Evolutionary conservation across 2,888 invertebrate species (phyloP).

Genomic region (Dynastes grantii): DNA sequence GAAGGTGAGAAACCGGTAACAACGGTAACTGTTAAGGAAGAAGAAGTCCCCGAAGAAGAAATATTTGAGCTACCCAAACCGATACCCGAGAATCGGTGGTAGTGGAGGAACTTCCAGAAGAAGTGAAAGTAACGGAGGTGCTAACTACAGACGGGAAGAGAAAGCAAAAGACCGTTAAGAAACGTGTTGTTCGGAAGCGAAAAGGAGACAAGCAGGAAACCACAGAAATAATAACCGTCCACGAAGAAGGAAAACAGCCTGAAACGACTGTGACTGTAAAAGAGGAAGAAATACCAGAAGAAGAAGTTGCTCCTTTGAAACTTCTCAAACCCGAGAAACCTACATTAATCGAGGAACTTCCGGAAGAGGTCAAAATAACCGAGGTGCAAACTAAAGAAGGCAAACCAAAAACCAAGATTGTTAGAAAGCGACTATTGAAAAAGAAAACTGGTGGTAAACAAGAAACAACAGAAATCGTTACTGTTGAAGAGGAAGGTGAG

Average conservation of each 20-base stretch:
- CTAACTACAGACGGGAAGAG: constrained; percentile 57
- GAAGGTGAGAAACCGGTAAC: constrained; percentile 56
- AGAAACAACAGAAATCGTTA: no score
- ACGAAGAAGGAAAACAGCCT: constrained; percentile 69
- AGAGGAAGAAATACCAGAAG: constrained; percentile 58
- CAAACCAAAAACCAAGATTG: constrained; percentile 63
- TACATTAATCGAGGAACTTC: constrained; percentile 62
- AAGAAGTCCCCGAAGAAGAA: no score
- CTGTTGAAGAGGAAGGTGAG: no score
- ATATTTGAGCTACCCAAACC: constrained; percentile 35
- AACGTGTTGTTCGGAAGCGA: constrained; percentile 69
- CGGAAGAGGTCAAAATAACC: constrained; percentile 64
- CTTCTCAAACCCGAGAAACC: constrained; percentile 58
- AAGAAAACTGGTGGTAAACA: no score
- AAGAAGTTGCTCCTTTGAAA: constrained; percentile 56
- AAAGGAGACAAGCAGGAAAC: constrained; percentile 69
- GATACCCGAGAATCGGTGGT: not conserved
- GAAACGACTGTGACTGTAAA: constrained; percentile 65
- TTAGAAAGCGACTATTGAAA: constrained; percentile 61
- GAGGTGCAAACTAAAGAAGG: constrained; percentile 67
- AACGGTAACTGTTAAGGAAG: constrained; percentile 58
- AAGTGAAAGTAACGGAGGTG: constrained; percentile 61
- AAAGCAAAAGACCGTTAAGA: constrained; percentile 61
- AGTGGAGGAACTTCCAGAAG: constrained; percentile 56
- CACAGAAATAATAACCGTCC: no score